These are phyloP conservation scores for Drosophila lacertosa DNA, from an alignment of 1,140 invertebrate genomes.

Conservation along the genomic window DNA sequence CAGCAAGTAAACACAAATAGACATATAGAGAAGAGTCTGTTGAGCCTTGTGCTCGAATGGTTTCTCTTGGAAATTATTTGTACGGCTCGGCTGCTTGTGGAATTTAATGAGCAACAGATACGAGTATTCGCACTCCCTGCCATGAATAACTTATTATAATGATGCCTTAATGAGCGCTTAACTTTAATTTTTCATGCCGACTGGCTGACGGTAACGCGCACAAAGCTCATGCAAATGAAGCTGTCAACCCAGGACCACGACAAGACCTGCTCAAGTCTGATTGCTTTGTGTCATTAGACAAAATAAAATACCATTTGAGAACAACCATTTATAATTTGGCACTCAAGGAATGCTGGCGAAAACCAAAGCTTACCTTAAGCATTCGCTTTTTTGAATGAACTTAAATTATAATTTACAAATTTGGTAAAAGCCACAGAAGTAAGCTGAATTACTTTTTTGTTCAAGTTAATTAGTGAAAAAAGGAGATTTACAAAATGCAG, in stretches of 20 bases:
- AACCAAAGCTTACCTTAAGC: no score
- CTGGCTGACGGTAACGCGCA: slow-evolving; percentile 23
- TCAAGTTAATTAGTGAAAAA: no score
- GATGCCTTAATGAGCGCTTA: slow-evolving; percentile 75
- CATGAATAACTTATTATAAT: slow-evolving; percentile 70
- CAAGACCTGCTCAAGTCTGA: background rate
- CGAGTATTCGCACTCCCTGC: slow-evolving; percentile 6
- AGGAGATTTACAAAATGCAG: no score
- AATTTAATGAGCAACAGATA: slow-evolving; percentile 55
- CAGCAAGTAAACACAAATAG: background rate
- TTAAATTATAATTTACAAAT: no score
- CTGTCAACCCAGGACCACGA: slow-evolving; percentile 26
- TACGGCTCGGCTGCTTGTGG: slow-evolving; percentile 11
- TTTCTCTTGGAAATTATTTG: slow-evolving; percentile 29
- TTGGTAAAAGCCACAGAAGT: no score
- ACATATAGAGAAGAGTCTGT: background rate
- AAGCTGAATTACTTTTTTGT: no score
- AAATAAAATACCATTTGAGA: no score
- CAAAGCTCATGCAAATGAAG: slow-evolving; percentile 41
- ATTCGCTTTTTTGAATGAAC: no score
- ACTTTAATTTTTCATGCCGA: slow-evolving; percentile 69
- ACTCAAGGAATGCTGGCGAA: no score
- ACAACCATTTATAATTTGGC: no score
- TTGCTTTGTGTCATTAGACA: background rate
- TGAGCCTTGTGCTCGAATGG: background rate